These are phyloP conservation scores for Drosophila obscura DNA, from an alignment of 1,140 invertebrate genomes.

Conservation along the genomic window DNA sequence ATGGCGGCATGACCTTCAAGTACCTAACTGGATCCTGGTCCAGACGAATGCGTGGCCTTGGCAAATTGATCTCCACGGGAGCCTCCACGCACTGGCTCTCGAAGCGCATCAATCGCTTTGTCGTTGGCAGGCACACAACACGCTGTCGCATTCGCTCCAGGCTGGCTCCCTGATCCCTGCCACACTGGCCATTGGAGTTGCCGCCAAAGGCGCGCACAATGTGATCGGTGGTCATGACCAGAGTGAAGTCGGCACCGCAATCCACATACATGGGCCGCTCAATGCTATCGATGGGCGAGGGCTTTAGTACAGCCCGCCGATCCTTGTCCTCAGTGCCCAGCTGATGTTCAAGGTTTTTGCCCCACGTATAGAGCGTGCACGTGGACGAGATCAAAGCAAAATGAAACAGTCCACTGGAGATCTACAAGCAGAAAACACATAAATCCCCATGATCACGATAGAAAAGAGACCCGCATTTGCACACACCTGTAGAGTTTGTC, in stretches of 20 bases:
- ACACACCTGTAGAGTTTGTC: conserved; percentile 86
- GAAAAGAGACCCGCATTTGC: too few relatives aligned
- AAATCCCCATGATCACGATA: not conserved
- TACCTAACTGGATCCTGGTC: conserved; percentile 76
- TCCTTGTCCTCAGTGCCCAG: conserved; percentile 86
- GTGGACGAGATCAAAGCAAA: conserved; percentile 86
- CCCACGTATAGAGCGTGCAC: conserved; percentile 88
- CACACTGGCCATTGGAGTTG: conserved; percentile 86
- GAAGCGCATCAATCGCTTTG: conserved; percentile 79
- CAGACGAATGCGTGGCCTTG: conserved; percentile 73
- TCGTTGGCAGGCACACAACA: conserved; percentile 76
- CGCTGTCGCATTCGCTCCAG: conserved; percentile 75
- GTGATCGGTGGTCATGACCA: conserved; percentile 85
- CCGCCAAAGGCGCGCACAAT: conserved; percentile 87
- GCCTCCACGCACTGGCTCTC: conserved; percentile 80
- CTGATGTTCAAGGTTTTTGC: conserved; percentile 88
- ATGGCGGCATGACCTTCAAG: conserved; percentile 80
- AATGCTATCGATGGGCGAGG: conserved; percentile 78
- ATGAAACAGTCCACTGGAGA: conserved; percentile 87
- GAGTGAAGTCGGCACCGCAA: conserved; percentile 86
- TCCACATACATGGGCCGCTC: conserved; percentile 84
- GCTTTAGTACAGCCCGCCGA: conserved; percentile 84
- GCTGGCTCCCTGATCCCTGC: conserved; percentile 70
- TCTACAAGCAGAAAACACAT: conserved; percentile 64
- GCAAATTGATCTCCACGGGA: conserved; percentile 79